phyloP scores from a whole-genome alignment of 2,113 vertebrate genomes.

The Xenotilapia longispinis region DNA sequence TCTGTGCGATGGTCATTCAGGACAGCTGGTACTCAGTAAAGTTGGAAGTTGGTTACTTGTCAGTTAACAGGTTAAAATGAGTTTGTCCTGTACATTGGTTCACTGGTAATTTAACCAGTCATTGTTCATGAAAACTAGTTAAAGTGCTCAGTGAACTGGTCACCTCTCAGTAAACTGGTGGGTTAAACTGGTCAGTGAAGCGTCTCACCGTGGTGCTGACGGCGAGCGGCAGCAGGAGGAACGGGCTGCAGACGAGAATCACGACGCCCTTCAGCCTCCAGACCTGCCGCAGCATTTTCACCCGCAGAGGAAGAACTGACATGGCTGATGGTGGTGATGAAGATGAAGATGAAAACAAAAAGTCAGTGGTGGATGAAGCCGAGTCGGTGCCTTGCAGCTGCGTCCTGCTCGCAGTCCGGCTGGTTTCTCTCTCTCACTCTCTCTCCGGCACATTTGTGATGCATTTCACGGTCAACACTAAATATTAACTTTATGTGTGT shows the following conservation, averaged over 20 bases:
- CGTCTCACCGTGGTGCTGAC: conserved; percentile 74
- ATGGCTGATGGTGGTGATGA: neutral
- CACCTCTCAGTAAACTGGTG: neutral
- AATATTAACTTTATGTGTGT: conserved; percentile 42
- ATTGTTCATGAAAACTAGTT: neutral
- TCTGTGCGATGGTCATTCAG: fast-evolving
- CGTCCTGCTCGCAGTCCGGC: neutral
- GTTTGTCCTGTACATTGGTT: neutral
- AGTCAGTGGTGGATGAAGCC: neutral
- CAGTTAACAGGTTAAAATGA: neutral
- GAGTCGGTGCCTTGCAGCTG: fast-evolving
- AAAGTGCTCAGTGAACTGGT: neutral
- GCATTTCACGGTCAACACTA: conserved; percentile 18
- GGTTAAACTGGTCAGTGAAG: neutral
- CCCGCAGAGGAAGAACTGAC: conserved; percentile 35
- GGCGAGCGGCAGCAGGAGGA: conserved; percentile 79
- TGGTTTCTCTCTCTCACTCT: neutral
- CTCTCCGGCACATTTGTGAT: conserved; percentile 8
- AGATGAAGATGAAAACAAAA: neutral
- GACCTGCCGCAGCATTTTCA: conserved; percentile 53
- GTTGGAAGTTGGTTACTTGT: neutral
- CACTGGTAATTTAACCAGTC: neutral
- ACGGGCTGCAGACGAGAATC: conserved; percentile 72
- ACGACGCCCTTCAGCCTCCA: conserved; percentile 59
- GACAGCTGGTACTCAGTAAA: neutral